Evolutionary conservation across 2,113 vertebrate species (phyloP).

Genomic region (Otocyon megalotis): DNA sequence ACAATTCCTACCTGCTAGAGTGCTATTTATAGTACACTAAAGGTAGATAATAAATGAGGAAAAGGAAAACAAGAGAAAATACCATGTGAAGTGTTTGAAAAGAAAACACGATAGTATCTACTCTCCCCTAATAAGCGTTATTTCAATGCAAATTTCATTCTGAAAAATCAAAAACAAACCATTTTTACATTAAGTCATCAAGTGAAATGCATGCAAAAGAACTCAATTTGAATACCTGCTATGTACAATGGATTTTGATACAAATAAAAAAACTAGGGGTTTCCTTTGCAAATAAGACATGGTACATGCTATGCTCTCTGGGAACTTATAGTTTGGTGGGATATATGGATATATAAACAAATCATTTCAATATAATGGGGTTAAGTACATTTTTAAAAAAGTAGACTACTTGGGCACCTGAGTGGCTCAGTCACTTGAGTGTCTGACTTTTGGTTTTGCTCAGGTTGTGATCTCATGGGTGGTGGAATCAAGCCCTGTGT

Average conservation of each 20-base stretch:
- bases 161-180: neutral
- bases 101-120: neutral
- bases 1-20: neutral
- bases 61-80: neutral
- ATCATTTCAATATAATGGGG: neutral
- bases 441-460: neutral
- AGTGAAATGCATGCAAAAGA: neutral
- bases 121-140: neutral
- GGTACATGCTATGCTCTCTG: neutral
- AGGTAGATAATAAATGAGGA: neutral
- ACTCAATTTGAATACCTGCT: neutral
- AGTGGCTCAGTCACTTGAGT: neutral
- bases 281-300: neutral
- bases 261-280: neutral
- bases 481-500: neutral
- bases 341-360: neutral
- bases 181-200: constrained; percentile 3
- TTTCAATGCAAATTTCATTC: neutral
- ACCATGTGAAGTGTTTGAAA: neutral
- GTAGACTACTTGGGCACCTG: neutral
- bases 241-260: neutral
- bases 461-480: neutral
- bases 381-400: neutral
- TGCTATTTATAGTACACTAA: constrained; percentile 2
- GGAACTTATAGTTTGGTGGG: neutral